Evolutionary conservation across 2,888 invertebrate species (phyloP).

Genomic region (Pristionchus mayeri): DNA sequence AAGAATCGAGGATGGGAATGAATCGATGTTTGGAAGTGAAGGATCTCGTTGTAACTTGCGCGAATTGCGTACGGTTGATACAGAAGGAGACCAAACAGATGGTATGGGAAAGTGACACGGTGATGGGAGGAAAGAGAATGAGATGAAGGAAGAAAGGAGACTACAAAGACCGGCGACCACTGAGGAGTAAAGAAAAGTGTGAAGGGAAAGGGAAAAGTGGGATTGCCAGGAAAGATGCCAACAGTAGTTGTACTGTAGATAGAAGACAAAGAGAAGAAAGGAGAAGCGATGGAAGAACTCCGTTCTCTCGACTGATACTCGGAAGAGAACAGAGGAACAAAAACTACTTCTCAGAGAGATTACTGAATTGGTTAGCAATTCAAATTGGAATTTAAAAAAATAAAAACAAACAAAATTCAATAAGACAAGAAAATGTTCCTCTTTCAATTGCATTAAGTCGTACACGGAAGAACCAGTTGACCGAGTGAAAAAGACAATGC

Average conservation of each 20-base stretch:
- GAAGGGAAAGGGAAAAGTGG: too few relatives aligned
- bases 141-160: slow-evolving; percentile 10
- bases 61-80: background rate
- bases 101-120: slow-evolving; percentile 3
- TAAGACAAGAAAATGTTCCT: too few relatives aligned
- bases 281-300: background rate
- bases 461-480: too few relatives aligned
- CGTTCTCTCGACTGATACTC: background rate
- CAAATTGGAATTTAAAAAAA: background rate
- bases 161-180: background rate
- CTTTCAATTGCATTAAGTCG: too few relatives aligned
- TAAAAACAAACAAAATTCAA: background rate
- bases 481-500: background rate
- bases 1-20: background rate
- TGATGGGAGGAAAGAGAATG: background rate
- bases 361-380: too few relatives aligned
- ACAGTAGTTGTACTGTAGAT: background rate
- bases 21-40: background rate
- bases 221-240: too few relatives aligned
- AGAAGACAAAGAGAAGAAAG: slow-evolving; percentile 18
- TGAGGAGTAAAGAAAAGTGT: background rate
- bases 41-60: background rate
- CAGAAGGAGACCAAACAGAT: slow-evolving; percentile 11
- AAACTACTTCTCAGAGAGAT: too few relatives aligned
- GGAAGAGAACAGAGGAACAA: too few relatives aligned